Conservation (phyloP, 2,113 vertebrate species). For the Hiodon alosoides region DNA sequence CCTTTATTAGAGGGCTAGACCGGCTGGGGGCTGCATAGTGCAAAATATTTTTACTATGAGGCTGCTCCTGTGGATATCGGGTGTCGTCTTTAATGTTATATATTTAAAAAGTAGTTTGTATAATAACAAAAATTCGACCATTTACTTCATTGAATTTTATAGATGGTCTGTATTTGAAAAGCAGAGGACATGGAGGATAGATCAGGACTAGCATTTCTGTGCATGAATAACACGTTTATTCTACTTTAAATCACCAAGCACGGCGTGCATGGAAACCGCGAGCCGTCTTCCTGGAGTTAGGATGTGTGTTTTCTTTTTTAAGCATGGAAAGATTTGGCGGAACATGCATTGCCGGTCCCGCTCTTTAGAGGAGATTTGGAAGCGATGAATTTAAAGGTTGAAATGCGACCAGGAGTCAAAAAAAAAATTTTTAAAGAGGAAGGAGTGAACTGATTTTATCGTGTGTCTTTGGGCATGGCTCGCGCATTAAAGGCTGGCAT, state of each 20-base stretch:
- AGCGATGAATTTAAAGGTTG: slow-evolving; percentile 31
- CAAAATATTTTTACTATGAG: no score
- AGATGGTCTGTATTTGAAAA: neutral
- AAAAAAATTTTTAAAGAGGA: neutral
- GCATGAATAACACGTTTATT: neutral
- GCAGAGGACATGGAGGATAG: neutral
- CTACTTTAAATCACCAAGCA: neutral
- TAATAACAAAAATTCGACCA: neutral
- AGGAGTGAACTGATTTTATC: neutral
- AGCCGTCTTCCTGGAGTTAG: slow-evolving; percentile 28
- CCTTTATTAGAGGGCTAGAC: no score
- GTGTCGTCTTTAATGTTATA: neutral
- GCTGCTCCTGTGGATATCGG: no score
- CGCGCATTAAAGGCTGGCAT: slow-evolving; percentile 21
- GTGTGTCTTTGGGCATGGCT: slow-evolving; percentile 12
- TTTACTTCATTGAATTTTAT: neutral
- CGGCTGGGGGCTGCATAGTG: no score
- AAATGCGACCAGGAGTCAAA: slow-evolving; percentile 25
- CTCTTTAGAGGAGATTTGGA: slow-evolving; percentile 26
- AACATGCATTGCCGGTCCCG: slow-evolving; percentile 38
- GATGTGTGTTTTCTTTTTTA: slow-evolving; percentile 31
- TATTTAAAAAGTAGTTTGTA: neutral
- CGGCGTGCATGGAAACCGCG: neutral
- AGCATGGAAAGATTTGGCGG: slow-evolving; percentile 45
- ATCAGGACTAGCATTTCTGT: neutral